A percentile compares a stretch with the other conserved stretches of the same genome.
These are phyloP conservation scores for Lycia hirtaria DNA, from an alignment of 2,888 invertebrate species.

Conservation along the genomic window DNA sequence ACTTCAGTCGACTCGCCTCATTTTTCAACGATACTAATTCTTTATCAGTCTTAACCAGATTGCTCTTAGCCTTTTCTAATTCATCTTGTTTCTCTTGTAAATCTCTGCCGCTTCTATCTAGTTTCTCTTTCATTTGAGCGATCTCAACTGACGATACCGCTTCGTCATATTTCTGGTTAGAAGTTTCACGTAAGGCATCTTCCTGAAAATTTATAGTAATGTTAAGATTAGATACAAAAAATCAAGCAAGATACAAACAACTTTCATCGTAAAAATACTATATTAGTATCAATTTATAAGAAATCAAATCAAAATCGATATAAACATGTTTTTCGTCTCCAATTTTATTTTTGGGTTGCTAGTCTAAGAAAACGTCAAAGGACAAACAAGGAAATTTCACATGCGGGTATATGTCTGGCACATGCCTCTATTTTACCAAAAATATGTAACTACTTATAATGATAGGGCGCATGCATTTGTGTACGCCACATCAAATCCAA, in stretches of 20 bases:
- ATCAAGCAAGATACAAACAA: background rate
- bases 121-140: constrained; percentile 78
- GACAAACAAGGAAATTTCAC: constrained; percentile 5
- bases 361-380: background rate
- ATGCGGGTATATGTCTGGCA: constrained; percentile 9
- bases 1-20: constrained; percentile 75
- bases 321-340: background rate
- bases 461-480: constrained; percentile 29
- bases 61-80: constrained; percentile 60
- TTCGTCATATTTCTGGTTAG: constrained; percentile 78
- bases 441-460: constrained; percentile 5
- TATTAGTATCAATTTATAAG: background rate
- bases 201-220: constrained; percentile 66
- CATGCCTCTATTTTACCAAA: background rate
- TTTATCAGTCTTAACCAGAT: constrained; percentile 74
- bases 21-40: constrained; percentile 71
- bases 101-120: constrained; percentile 64
- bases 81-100: constrained; percentile 72
- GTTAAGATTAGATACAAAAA: no score
- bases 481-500: constrained; percentile 32
- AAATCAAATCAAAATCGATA: background rate
- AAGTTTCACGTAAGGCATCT: constrained; percentile 73
- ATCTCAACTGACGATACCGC: constrained; percentile 80
- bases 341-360: background rate
- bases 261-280: no score